Evolutionary conservation across 2,797 vertebrate species (phyloP).

Genomic region (Falco columbarius): DNA sequence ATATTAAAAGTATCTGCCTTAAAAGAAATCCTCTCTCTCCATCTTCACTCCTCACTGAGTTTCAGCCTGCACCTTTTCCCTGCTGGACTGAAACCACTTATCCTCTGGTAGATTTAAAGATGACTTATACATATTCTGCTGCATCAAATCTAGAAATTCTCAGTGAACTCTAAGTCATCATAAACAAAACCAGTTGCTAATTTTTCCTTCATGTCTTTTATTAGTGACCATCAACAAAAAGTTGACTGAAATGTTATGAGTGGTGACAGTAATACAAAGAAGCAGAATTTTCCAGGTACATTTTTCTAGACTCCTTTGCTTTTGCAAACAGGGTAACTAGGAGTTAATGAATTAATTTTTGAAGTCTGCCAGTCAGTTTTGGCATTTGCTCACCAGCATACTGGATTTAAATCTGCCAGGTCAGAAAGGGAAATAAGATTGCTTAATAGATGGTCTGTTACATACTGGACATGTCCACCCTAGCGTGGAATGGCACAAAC

Average conservation of each 20-base stretch:
- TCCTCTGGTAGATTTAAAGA: background rate
- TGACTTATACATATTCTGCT: background rate
- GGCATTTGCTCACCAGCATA: background rate
- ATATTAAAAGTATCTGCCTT: background rate
- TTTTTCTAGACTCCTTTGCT: background rate
- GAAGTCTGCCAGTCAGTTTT: background rate
- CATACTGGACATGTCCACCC: background rate
- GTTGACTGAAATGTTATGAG: background rate
- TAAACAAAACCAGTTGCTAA: background rate
- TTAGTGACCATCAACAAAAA: background rate
- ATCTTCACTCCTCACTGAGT: background rate
- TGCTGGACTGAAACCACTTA: background rate
- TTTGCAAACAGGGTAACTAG: background rate
- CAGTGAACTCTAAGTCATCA: background rate
- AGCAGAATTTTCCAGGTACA: background rate
- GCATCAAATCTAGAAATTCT: background rate
- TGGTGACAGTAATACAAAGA: background rate
- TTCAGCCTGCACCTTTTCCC: background rate
- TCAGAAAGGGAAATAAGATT: background rate
- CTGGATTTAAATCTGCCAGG: background rate
- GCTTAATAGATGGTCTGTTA: background rate
- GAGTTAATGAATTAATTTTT: background rate
- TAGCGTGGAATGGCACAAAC: slow-evolving; percentile 51
- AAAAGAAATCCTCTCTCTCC: background rate
- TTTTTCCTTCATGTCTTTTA: slow-evolving; percentile 24